Percentiles rank a stretch among this genome's conserved stretches.
These are phyloP conservation scores for Phthorimaea operculella DNA, from an alignment of 1,140 invertebrate genomes.

Conservation along the genomic window DNA sequence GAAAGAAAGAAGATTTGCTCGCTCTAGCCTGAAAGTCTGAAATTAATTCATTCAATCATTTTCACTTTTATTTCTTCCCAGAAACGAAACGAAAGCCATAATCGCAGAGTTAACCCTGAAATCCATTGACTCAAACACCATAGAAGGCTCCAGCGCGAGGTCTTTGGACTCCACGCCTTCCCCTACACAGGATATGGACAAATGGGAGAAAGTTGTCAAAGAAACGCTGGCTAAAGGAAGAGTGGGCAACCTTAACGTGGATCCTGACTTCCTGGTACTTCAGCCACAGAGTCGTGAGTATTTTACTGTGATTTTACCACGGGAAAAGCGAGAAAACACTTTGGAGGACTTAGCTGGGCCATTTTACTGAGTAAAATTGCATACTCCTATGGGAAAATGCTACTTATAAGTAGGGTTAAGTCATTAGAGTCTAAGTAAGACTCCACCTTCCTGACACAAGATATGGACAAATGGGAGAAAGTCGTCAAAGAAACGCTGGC, in stretches of 20 bases:
- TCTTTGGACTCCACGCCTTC: conserved; percentile 25
- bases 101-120: conserved; percentile 57
- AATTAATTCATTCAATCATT: too few relatives aligned
- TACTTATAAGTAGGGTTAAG: too few relatives aligned
- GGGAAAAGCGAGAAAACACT: too few relatives aligned
- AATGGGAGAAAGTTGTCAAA: conserved; percentile 71
- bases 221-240: conserved; percentile 77
- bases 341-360: too few relatives aligned
- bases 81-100: conserved; percentile 62
- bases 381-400: too few relatives aligned
- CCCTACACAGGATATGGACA: conserved; percentile 39
- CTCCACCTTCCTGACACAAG: conserved; percentile 23
- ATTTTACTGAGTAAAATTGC: too few relatives aligned
- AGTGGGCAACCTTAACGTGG: conserved; percentile 81
- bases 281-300: conserved; percentile 73
- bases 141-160: conserved; percentile 36
- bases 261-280: conserved; percentile 79
- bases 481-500: conserved; percentile 76
- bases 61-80: conserved; percentile 28
- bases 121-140: conserved; percentile 48
- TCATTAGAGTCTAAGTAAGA: too few relatives aligned
- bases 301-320: not conserved
- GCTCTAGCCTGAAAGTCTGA: too few relatives aligned
- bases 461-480: conserved; percentile 64
- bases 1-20: too few relatives aligned